Base-by-base conservation (phyloP, 2,113 vertebrate genomes). In the Chitala chitala region DNA sequence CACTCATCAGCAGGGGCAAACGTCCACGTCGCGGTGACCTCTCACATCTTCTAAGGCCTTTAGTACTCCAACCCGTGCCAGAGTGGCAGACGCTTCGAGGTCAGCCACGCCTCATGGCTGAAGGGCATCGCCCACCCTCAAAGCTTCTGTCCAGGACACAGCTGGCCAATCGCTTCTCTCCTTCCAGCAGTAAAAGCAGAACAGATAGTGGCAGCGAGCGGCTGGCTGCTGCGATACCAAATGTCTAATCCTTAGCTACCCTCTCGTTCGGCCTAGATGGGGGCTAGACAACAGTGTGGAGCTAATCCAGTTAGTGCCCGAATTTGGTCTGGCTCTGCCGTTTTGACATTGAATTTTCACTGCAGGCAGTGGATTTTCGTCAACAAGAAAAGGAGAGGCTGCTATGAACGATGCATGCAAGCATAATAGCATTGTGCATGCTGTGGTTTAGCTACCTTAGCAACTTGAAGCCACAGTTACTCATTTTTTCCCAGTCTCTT, bases 271-370 rank as follows among this genome's bases (percentile, higher is more conserved):
- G 46, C 29, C 1, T 54, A 33, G 51, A 58, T 9, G 3, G 12
- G n/a, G 46, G 56, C 58, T 46, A 75, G 63, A 75, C 36, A 33
- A 42, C 50, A 20, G 46, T 36, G 50, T 68, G 61, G n/a, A 31
- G 66, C 66, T 69, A 50, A 69, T 69, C 44, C 66, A 20, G 48
- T 48, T 31, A 51, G 46, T 46, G 48, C 6, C 68, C 29, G 33
- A 13, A 31, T 22, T 69, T 31, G 9, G 46, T 20, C 44, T 33
- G 68, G 46, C 24, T 50, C 9, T 24, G 26, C 13, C 33, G 46
- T 46, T 69, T 33, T 51, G 46, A 50, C 26, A 51, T 26, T 69
- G 5, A 69, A 33, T 69, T 29, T 51, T 22, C 17, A 65, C n/a
- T 44, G n/a, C 38, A 10, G 4, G 33, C 29, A 3, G 63, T 36